phyloP scores from a whole-genome alignment of 2,113 vertebrate genomes.

The Heterotis niloticus region DNA sequence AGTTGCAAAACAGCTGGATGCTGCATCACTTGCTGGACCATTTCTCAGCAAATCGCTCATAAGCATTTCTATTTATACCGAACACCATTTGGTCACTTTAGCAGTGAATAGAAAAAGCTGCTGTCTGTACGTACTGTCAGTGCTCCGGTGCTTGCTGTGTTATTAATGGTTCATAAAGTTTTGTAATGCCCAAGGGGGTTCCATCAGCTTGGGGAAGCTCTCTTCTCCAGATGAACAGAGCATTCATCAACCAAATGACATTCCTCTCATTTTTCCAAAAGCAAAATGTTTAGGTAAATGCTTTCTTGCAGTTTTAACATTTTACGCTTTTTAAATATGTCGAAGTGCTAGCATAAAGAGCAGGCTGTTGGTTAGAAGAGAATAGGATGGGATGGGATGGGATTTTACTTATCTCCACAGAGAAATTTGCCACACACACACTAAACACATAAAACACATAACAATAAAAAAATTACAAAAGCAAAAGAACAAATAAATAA shows the following conservation, averaged over 20 bases:
- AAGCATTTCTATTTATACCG: neutral
- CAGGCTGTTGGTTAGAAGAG: neutral
- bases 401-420: too few relatives aligned
- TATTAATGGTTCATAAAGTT: constrained; percentile 22
- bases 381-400: too few relatives aligned
- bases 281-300: constrained; percentile 11
- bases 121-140: neutral
- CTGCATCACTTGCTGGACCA: neutral
- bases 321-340: neutral
- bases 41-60: constrained; percentile 14
- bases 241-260: constrained; percentile 23
- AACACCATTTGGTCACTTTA: neutral
- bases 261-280: neutral
- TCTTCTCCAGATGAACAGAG: neutral
- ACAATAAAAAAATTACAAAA: too few relatives aligned
- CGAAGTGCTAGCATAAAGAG: neutral
- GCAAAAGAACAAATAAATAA: too few relatives aligned
- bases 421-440: too few relatives aligned
- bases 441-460: too few relatives aligned
- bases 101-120: neutral
- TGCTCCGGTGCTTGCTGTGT: neutral
- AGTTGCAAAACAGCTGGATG: neutral
- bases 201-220: constrained; percentile 22
- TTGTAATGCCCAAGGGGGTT: constrained; percentile 6
- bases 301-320: neutral